Conservation (phyloP, 2,797 vertebrate genomes). For the Limosa lapponica region DNA sequence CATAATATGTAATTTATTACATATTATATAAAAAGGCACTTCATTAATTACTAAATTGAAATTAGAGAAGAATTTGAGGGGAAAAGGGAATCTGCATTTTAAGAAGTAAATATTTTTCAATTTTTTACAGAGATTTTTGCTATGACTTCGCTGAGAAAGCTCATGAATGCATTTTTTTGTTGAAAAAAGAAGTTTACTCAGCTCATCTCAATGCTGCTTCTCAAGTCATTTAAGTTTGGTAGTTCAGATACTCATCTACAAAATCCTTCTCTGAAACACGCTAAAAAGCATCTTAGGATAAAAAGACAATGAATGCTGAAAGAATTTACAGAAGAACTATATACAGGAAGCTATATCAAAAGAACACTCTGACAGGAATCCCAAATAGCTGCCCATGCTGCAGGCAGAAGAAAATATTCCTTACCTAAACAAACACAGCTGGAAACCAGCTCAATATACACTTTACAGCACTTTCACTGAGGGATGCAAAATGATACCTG, state of each 20-base stretch:
- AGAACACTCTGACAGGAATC: slow-evolving; percentile 12
- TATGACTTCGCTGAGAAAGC: not conserved
- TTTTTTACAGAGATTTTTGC: not conserved
- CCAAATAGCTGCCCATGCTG: not conserved
- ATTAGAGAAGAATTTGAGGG: not conserved
- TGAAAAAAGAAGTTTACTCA: not conserved
- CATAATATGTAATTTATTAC: not conserved
- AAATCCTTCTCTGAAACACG: not conserved
- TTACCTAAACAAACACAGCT: slow-evolving; percentile 34
- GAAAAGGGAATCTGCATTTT: not conserved
- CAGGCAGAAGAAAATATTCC: not conserved
- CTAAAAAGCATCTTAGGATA: not conserved
- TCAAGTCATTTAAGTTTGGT: not conserved
- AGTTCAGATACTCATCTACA: not conserved
- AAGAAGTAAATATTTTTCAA: not conserved
- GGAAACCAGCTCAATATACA: slow-evolving; percentile 4
- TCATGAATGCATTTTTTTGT: not conserved
- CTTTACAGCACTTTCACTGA: not conserved
- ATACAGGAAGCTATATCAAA: not conserved
- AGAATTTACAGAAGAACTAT: not conserved
- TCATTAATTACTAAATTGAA: not conserved
- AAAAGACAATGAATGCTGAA: slow-evolving; percentile 10
- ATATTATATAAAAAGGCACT: not conserved
- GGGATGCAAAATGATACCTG: slow-evolving; percentile 31
- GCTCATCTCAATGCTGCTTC: not conserved